Percentiles rank a stretch among this genome's conserved stretches.
These are phyloP conservation scores for Cordilura impudica DNA, from an alignment of 2,888 invertebrate species.

Conservation along the genomic window DNA sequence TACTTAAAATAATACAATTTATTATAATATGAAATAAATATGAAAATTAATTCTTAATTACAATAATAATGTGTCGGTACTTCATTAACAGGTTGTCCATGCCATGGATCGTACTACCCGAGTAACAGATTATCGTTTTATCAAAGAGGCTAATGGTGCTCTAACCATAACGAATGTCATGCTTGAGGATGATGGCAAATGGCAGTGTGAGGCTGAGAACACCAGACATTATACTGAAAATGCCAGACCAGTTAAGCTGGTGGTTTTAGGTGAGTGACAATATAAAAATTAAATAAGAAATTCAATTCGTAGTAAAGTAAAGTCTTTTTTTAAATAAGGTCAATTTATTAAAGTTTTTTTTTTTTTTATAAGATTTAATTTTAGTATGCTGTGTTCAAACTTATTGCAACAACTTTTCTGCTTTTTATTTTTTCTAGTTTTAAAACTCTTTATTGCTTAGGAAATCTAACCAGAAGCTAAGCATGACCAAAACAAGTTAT, in stretches of 20 bases:
- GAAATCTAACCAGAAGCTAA: conserved; percentile 5
- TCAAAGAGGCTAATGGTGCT: conserved; percentile 77
- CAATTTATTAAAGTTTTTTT: not conserved
- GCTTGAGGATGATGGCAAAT: conserved; percentile 85
- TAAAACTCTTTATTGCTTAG: conserved; percentile 39
- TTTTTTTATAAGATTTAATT: not conserved
- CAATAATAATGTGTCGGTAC: conserved; percentile 14
- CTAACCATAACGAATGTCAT: conserved; percentile 78
- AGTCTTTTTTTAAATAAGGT: conserved; percentile 17
- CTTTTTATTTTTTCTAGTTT: not conserved
- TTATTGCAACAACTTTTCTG: conserved; percentile 2
- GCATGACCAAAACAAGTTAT: conserved; percentile 35
- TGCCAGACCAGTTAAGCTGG: conserved; percentile 82
- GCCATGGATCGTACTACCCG: conserved; percentile 77
- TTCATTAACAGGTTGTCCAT: conserved; percentile 73
- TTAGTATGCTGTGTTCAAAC: not conserved
- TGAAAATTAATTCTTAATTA: conserved; percentile 42
- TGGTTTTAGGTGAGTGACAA: conserved; percentile 81
- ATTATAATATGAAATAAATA: conserved; percentile 14
- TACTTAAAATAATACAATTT: conserved; percentile 27
- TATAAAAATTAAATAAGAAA: not conserved
- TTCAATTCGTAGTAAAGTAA: not conserved
- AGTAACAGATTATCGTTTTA: conserved; percentile 77
- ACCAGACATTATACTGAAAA: conserved; percentile 81
- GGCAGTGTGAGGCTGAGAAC: conserved; percentile 86